phyloP scores from a whole-genome alignment of 1,140 invertebrate genomes.

The Heliconius melpomene region DNA sequence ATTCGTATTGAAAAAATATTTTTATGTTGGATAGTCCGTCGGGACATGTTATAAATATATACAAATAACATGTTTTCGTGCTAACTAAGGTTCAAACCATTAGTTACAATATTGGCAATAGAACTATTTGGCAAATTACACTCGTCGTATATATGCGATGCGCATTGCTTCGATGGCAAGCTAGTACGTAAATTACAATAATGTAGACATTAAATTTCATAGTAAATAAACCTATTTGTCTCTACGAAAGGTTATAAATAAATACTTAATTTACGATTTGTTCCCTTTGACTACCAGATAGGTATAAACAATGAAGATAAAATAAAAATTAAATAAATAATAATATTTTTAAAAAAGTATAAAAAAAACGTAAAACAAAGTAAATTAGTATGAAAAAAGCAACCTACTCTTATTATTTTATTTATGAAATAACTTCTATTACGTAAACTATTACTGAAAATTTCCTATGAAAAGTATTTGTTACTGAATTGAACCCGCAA shows the following conservation, averaged over 20 bases:
- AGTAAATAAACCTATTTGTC: neutral
- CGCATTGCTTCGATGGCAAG: conserved; percentile 13
- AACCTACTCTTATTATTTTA: no score
- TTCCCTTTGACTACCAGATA: no score
- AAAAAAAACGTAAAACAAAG: no score
- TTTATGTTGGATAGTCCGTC: no score
- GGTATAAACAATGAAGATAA: no score
- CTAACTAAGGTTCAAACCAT: neutral
- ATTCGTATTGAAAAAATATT: no score
- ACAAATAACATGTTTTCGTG: neutral
- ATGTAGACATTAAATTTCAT: neutral
- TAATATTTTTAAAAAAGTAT: no score
- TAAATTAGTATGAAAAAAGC: no score
- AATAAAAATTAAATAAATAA: no score
- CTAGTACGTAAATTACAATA: neutral
- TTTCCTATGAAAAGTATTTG: neutral
- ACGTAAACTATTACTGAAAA: no score
- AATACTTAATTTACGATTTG: no score
- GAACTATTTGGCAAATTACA: conserved; percentile 23
- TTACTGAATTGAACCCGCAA: neutral
- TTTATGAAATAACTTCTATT: no score
- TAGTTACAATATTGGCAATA: conserved; percentile 4
- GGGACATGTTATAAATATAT: neutral
- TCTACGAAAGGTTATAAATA: neutral
- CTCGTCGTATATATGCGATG: conserved; percentile 5